Evolutionary conservation across 2,113 vertebrate species (phyloP).

Genomic region (Picathartes gymnocephalus): DNA sequence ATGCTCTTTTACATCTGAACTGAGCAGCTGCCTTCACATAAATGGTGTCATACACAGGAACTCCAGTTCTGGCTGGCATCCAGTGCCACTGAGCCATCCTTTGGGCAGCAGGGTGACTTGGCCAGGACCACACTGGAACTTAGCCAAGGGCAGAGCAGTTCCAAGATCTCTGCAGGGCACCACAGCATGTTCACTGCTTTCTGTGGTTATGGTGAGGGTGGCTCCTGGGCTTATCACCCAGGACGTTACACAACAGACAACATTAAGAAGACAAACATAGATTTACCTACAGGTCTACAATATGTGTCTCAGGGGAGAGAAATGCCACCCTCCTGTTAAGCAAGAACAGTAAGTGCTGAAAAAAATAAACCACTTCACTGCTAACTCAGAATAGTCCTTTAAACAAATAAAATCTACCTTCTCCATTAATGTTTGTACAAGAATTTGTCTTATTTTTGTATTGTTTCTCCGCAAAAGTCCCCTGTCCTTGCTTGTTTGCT

Average conservation of each 20-base stretch:
- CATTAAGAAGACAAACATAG: background rate
- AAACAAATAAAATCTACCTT: conserved; percentile 27
- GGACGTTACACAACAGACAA: background rate
- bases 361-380: background rate
- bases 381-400: background rate
- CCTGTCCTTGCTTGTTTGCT: conserved; percentile 1
- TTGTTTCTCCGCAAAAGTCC: conserved; percentile 4
- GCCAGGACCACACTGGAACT: background rate
- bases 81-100: background rate
- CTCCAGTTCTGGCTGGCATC: background rate
- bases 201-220: background rate
- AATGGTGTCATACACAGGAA: background rate
- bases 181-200: background rate
- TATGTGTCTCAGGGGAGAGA: background rate
- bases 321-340: background rate
- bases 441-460: conserved; percentile 51
- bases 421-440: conserved; percentile 38
- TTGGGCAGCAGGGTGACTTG: background rate
- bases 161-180: too few species aligned
- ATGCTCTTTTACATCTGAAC: background rate
- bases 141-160: background rate
- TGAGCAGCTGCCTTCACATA: background rate
- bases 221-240: background rate
- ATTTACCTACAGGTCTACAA: background rate
- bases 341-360: background rate